A percentile compares a stretch with the other conserved stretches of the same genome.
Evolutionary conservation across 92 coral and sea anemone genomes (phyloP).

Genomic region (Hydrozoanthus gracilis): DNA sequence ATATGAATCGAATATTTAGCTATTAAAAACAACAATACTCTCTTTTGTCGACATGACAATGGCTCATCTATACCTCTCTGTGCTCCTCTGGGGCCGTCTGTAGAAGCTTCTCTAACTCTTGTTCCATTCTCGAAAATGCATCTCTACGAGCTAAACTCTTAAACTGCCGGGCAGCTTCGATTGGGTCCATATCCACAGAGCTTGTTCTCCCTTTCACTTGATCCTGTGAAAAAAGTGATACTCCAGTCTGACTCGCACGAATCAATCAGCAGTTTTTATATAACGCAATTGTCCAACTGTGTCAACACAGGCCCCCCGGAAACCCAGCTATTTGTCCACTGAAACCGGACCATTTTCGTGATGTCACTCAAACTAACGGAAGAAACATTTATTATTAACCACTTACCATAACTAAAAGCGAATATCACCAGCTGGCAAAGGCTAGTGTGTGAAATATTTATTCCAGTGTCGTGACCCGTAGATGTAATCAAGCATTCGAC

Average conservation of each 20-base stretch:
- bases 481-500: background rate
- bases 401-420: slow-evolving; percentile 30
- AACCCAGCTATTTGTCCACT: background rate
- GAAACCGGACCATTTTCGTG: background rate
- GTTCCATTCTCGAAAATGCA: slow-evolving; percentile 90
- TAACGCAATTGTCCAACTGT: background rate
- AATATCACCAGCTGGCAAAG: background rate
- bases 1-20: background rate
- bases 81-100: slow-evolving; percentile 64
- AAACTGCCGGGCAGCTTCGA: slow-evolving; percentile 58
- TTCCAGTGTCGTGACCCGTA: background rate
- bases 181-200: slow-evolving; percentile 37
- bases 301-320: background rate
- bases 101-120: slow-evolving; percentile 69
- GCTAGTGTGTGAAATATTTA: slow-evolving; percentile 20
- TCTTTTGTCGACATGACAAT: background rate
- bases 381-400: background rate
- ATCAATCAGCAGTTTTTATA: background rate
- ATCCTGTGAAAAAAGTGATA: slow-evolving; percentile 18
- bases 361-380: background rate
- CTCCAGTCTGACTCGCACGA: no score
- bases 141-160: slow-evolving; percentile 88
- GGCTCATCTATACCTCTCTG: slow-evolving; percentile 58
- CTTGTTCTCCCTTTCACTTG: background rate
- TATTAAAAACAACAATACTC: background rate